These are phyloP conservation scores for Aproaerema taeniolella DNA, from an alignment of 2,888 invertebrate genomes.

Conservation along the genomic window DNA sequence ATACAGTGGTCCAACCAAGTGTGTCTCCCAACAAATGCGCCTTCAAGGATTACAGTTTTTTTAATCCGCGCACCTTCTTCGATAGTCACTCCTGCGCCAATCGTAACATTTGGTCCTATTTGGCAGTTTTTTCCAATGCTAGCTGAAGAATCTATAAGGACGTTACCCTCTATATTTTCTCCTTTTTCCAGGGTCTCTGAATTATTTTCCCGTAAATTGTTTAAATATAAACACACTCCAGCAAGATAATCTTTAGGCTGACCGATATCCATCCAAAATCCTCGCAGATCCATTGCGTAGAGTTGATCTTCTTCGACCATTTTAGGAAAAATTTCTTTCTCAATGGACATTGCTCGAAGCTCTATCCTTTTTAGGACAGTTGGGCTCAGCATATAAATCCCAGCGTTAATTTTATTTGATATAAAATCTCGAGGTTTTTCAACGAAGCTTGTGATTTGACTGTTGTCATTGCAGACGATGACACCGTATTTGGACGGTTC, in stretches of 20 bases:
- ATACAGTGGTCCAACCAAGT: slow-evolving; percentile 98
- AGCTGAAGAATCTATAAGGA: slow-evolving; percentile 93
- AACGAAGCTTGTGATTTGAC: slow-evolving; percentile 94
- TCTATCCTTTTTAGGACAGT: slow-evolving; percentile 93
- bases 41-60: slow-evolving; percentile 91
- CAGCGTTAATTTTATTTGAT: slow-evolving; percentile 99
- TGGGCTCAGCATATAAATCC: slow-evolving; percentile 97
- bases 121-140: slow-evolving; percentile 95
- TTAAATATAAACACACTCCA: slow-evolving; percentile 92
- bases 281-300: slow-evolving; percentile 94
- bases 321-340: slow-evolving; percentile 97
- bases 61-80: slow-evolving; percentile 98
- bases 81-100: slow-evolving; percentile 93
- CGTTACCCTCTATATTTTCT: slow-evolving; percentile 87
- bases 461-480: slow-evolving; percentile 92
- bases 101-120: slow-evolving; percentile 98
- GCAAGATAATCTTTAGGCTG: slow-evolving; percentile 99
- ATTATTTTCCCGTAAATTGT: slow-evolving; percentile 86
- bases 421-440: slow-evolving; percentile 99
- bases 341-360: slow-evolving; percentile 96
- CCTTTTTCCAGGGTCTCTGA: slow-evolving; percentile 85
- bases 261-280: slow-evolving; percentile 99
- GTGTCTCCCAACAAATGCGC: slow-evolving; percentile 90
- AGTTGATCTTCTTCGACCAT: slow-evolving; percentile 94
- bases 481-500: slow-evolving; percentile 99